Percentiles rank a stretch among this genome's conserved stretches.
These are phyloP conservation scores for Papilio polyxenes DNA, from an alignment of 1,140 invertebrate species.

Conservation along the genomic window DNA sequence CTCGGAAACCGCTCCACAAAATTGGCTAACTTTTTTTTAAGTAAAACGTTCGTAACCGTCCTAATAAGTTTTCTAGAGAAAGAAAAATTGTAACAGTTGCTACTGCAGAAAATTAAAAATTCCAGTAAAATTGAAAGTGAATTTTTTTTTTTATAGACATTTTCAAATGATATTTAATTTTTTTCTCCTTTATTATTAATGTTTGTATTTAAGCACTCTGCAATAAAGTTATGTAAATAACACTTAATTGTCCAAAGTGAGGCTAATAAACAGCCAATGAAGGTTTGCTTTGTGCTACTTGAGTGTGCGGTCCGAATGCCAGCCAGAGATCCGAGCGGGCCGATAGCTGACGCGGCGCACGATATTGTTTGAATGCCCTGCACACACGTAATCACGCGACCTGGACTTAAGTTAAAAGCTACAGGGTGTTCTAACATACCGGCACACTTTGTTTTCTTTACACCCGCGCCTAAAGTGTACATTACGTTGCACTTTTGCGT, in stretches of 20 bases:
- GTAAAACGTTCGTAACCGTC: constrained; percentile 7
- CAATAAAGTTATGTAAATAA: constrained; percentile 10
- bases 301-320: constrained; percentile 25
- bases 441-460: not conserved
- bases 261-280: constrained; percentile 14
- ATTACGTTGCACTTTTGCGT: not conserved
- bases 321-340: constrained; percentile 33
- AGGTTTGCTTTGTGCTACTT: constrained; percentile 30
- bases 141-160: not conserved
- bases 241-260: constrained; percentile 7
- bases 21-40: constrained; percentile 9
- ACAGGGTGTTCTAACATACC: not conserved
- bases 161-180: too few relatives aligned
- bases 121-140: not conserved
- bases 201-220: too few relatives aligned
- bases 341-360: constrained; percentile 36
- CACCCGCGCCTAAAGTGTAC: not conserved
- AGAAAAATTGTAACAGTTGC: constrained; percentile 8
- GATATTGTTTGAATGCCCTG: constrained; percentile 40
- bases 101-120: not conserved
- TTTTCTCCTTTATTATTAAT: too few relatives aligned
- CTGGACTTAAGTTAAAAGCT: constrained; percentile 25
- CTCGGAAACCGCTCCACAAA: not conserved
- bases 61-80: not conserved
- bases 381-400: constrained; percentile 43